A percentile compares a stretch with the other conserved stretches of the same genome.
These are phyloP conservation scores for Trichosurus vulpecula DNA, from an alignment of 2,797 vertebrate species.

Conservation along the genomic window DNA sequence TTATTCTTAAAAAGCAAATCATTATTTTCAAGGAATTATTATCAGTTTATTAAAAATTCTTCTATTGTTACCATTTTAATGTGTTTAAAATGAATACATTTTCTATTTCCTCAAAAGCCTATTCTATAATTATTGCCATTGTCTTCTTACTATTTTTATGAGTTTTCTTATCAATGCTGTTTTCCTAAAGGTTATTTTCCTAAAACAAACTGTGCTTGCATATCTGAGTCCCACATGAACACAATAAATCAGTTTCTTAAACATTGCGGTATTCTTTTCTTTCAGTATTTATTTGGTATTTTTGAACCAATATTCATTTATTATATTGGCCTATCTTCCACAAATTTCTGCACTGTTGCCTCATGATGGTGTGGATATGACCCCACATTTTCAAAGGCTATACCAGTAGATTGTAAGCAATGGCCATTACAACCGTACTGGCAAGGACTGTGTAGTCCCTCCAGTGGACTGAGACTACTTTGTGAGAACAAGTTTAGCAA, in stretches of 20 bases:
- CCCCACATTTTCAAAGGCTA: not conserved
- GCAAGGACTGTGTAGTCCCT: not conserved
- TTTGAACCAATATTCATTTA: not conserved
- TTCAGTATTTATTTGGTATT: not conserved
- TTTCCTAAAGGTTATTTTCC: not conserved
- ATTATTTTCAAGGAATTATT: not conserved
- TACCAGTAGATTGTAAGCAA: too few relatives aligned
- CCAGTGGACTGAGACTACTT: not conserved
- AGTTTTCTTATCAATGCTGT: not conserved
- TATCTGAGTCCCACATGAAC: not conserved
- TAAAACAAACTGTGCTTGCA: not conserved
- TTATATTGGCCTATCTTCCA: not conserved
- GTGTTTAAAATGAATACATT: not conserved
- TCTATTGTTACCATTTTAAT: not conserved
- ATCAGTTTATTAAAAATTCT: not conserved
- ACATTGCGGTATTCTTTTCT: not conserved
- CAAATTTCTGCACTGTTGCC: not conserved
- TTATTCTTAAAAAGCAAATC: not conserved
- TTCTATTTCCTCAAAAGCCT: not conserved
- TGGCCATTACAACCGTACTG: too few relatives aligned
- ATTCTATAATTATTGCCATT: not conserved
- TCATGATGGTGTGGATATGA: not conserved
- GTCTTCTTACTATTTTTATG: not conserved
- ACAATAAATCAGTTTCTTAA: not conserved
- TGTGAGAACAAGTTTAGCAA: not conserved